Evolutionary conservation across 2,113 vertebrate species (phyloP), one percentile per base, ranked within the genome.

Genomic region (Symphodus melops): DNA sequence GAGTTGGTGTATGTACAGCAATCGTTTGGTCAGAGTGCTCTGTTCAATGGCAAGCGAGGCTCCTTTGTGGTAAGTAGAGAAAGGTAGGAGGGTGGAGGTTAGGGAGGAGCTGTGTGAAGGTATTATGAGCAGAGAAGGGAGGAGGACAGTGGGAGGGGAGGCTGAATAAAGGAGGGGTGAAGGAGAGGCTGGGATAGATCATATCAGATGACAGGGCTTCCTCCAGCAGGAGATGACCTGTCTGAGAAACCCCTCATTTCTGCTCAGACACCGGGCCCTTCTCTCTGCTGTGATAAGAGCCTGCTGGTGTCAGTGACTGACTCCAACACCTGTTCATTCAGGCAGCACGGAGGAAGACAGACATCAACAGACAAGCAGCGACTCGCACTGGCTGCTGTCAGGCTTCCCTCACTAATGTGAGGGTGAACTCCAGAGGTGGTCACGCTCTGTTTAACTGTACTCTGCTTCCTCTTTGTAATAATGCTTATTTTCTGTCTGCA

Each of bases 131-230:
- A 54, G 58, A 54, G 74, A 20, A 52, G 55, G 37, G 39, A 66
- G 25, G 36, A 17, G 46, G 48, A 55, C 19, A 8, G 58, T 33
- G 61, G 54, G 61, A 54, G 41, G 72, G 56, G 17, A 28, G 53
- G 28, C 10, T 28, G 67, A 48, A 61, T 73, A 71, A 77, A 88
- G 59, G 25, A 25, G 62, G n/a, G 52, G 46, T 66, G 72, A 72
- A 64, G 62, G 60, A 59, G 46, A 41, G 53, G 83, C 64, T 60
- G 72, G 75, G 70, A 64, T 14, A 49, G 72, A 81, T 48, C 41
- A 33, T 77, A 86, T 87, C 85, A 64, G 83, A 86, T 90, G 81
- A 87, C 81, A 86, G 76, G 68, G 52, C 70, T 87, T 90, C 78
- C 85, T 87, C 73, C 62, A 52, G 58, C 78, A 86, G 89, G 78